These are phyloP conservation scores for Crocuta crocuta DNA, from an alignment of 2,113 vertebrate genomes.

Conservation along the genomic window DNA sequence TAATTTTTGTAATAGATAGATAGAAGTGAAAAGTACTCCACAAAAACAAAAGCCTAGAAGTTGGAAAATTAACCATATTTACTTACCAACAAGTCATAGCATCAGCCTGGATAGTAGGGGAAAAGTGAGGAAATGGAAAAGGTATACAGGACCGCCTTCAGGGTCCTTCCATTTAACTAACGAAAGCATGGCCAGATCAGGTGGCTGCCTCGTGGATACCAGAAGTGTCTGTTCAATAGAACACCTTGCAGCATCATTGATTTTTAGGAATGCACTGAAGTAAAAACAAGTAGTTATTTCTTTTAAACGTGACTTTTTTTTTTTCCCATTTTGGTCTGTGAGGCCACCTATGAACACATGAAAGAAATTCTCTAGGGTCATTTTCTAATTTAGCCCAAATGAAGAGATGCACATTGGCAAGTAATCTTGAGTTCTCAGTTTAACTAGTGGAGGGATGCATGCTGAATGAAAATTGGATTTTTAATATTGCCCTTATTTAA, in stretches of 20 bases:
- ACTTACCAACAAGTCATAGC: neutral
- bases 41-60: neutral
- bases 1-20: neutral
- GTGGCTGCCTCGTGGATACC: neutral
- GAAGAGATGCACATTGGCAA: conserved; percentile 4
- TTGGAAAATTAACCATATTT: neutral
- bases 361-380: neutral
- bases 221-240: neutral
- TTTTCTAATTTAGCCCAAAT: conserved; percentile 59
- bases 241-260: neutral
- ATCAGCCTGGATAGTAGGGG: neutral
- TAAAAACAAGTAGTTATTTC: neutral
- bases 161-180: neutral
- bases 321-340: neutral
- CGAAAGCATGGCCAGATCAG: neutral
- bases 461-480: conserved; percentile 55
- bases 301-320: neutral
- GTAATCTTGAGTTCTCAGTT: conserved; percentile 51
- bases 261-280: neutral
- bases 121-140: neutral
- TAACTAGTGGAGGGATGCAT: neutral
- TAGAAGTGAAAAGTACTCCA: neutral
- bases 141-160: no score
- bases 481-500: conserved; percentile 63
- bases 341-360: conserved; percentile 18